phyloP scores from a whole-genome alignment of 2,797 vertebrate genomes.

The Eulemur rubriventer region DNA sequence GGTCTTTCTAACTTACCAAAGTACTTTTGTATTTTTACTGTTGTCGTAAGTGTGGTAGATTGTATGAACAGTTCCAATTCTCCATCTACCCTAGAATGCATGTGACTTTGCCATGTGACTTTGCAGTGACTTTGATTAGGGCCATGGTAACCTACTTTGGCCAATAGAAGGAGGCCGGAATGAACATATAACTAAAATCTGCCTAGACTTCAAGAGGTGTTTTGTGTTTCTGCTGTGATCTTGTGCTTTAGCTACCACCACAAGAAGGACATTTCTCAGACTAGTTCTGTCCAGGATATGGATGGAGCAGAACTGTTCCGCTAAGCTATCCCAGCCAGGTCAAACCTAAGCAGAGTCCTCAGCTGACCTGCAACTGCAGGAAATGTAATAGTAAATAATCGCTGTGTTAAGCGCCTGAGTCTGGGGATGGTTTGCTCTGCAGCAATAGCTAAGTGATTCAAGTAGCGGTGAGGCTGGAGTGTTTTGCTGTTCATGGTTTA shows the following conservation, averaged over 20 bases:
- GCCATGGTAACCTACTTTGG: neutral
- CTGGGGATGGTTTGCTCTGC: neutral
- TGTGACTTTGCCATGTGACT: neutral
- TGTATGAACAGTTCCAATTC: neutral
- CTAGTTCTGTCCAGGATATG: neutral
- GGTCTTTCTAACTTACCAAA: neutral
- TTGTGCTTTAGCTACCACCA: neutral
- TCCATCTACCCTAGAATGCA: neutral
- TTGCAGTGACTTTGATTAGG: neutral
- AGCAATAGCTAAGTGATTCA: neutral
- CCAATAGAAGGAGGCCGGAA: neutral
- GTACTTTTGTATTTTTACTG: neutral
- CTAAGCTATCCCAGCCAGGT: neutral
- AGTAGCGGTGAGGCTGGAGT: neutral
- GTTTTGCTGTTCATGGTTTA: neutral
- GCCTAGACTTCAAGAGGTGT: neutral
- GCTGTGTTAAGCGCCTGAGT: neutral
- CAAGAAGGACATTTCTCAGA: neutral
- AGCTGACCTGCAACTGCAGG: neutral
- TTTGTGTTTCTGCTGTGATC: neutral
- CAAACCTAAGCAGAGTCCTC: neutral
- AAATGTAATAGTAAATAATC: neutral
- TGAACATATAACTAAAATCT: neutral
- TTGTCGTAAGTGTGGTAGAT: neutral
- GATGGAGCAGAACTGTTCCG: neutral